Conservation (phyloP, 2,113 vertebrate species). For the Accipiter virgatus region DNA sequence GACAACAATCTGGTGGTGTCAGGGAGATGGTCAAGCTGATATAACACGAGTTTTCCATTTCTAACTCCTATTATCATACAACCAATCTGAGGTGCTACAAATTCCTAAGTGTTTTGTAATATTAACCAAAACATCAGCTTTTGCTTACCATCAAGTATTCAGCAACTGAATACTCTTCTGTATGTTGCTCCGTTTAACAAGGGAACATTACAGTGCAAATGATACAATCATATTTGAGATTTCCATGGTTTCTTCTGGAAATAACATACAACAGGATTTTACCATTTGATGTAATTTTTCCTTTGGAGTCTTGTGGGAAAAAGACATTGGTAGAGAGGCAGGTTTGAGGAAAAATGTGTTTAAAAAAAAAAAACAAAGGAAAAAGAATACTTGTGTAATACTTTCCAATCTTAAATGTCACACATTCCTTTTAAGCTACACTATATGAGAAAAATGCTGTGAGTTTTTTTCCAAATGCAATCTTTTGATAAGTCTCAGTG, state of each 20-base stretch:
- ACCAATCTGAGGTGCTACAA: conserved; percentile 1
- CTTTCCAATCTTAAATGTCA: conserved; percentile 59
- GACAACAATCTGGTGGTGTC: not conserved
- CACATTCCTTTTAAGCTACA: conserved; percentile 27
- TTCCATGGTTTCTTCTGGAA: conserved; percentile 62
- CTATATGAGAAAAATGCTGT: conserved; percentile 13
- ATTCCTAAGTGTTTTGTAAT: conserved; percentile 25
- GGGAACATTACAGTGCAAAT: conserved; percentile 26
- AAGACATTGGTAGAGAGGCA: not conserved
- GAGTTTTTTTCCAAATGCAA: not conserved
- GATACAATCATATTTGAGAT: conserved; percentile 53
- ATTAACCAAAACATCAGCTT: conserved; percentile 23
- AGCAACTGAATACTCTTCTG: conserved; percentile 19
- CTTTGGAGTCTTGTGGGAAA: conserved; percentile 28
- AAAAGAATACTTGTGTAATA: conserved; percentile 25
- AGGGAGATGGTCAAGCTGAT: conserved; percentile 8
- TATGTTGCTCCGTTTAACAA: conserved; percentile 21
- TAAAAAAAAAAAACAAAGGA: not conserved
- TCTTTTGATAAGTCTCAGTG: conserved; percentile 31
- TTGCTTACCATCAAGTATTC: conserved; percentile 14
- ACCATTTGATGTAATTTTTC: conserved; percentile 60
- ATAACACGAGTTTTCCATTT: conserved; percentile 29
- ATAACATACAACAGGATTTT: conserved; percentile 42
- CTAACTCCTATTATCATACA: not conserved
- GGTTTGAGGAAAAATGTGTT: conserved; percentile 16